A percentile compares a stretch with the other conserved stretches of the same genome.
Evolutionary conservation across 1,140 invertebrate species (phyloP).

Genomic region (Drosophila pandora): DNA sequence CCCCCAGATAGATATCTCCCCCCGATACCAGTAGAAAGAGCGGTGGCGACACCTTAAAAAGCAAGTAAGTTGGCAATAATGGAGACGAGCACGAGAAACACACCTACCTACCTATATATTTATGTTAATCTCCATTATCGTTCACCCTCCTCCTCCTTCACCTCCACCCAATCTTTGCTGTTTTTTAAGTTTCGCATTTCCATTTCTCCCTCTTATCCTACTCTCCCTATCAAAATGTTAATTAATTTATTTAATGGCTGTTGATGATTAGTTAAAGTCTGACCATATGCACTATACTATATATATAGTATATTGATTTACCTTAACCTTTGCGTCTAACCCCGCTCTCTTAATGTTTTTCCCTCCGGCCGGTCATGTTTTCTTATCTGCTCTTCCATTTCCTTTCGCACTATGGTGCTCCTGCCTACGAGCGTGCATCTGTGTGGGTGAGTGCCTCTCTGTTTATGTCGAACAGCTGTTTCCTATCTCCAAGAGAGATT

Average conservation of each 20-base stretch:
- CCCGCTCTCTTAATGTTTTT: slow-evolving; percentile 4
- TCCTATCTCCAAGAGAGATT: slow-evolving; percentile 26
- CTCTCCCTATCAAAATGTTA: slow-evolving; percentile 21
- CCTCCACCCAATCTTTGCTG: slow-evolving; percentile 5
- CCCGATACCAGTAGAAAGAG: background rate
- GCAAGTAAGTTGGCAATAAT: slow-evolving; percentile 40
- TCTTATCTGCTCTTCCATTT: slow-evolving; percentile 33
- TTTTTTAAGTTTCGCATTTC: slow-evolving; percentile 17
- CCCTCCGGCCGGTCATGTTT: slow-evolving; percentile 41
- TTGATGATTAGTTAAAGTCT: slow-evolving; percentile 10
- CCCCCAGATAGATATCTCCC: slow-evolving; percentile 3
- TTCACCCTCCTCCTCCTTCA: background rate
- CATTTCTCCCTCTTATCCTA: background rate
- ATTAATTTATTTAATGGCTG: slow-evolving; percentile 10
- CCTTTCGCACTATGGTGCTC: slow-evolving; percentile 1
- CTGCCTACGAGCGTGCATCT: slow-evolving; percentile 5
- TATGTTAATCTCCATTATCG: slow-evolving; percentile 45
- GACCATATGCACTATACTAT: background rate
- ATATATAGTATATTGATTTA: slow-evolving; percentile 52
- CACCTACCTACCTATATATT: slow-evolving; percentile 28
- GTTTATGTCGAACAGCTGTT: slow-evolving; percentile 73
- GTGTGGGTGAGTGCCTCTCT: slow-evolving; percentile 34
- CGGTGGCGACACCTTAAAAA: slow-evolving; percentile 41
- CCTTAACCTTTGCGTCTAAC: slow-evolving; percentile 43
- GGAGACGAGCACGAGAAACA: slow-evolving; percentile 23